These are phyloP conservation scores for Drosophila neocordata DNA, from an alignment of 1,140 invertebrate genomes.

Conservation along the genomic window DNA sequence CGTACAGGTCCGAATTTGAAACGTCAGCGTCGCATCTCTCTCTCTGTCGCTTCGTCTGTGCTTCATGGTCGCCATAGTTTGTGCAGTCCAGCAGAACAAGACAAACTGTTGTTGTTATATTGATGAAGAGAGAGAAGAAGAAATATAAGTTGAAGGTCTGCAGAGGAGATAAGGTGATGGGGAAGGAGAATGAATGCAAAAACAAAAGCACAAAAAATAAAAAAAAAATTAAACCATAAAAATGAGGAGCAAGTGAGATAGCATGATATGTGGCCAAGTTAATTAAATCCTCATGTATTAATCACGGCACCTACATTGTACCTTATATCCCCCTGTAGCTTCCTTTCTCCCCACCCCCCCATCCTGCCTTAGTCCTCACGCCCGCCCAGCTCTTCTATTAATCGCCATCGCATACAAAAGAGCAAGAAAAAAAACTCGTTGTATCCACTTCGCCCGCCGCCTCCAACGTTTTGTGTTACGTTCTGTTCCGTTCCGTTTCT, in stretches of 20 bases:
- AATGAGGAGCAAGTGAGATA: constrained; percentile 59
- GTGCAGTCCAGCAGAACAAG: constrained; percentile 43
- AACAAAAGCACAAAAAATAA: constrained; percentile 20
- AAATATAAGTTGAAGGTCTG: not conserved
- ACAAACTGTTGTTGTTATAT: not conserved
- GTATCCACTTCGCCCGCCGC: constrained; percentile 17
- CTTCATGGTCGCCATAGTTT: constrained; percentile 65
- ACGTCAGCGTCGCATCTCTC: constrained; percentile 25
- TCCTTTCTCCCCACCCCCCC: not conserved
- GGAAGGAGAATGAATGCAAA: constrained; percentile 1
- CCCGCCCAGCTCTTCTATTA: constrained; percentile 56
- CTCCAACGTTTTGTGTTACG: too few relatives aligned
- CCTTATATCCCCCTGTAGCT: constrained; percentile 23
- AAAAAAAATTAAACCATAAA: constrained; percentile 35
- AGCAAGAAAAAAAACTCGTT: constrained; percentile 38
- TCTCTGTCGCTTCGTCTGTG: not conserved
- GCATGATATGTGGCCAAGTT: constrained; percentile 54
- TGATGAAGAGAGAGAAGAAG: constrained; percentile 2
- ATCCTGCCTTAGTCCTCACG: not conserved
- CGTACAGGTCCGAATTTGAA: constrained; percentile 19
- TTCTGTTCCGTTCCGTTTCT: too few relatives aligned
- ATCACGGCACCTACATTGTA: constrained; percentile 67
- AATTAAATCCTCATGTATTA: constrained; percentile 82
- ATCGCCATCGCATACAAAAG: constrained; percentile 56
- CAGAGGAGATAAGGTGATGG: constrained; percentile 23